Conservation (phyloP, 2,888 invertebrate species). For the Gerris lacustris region DNA sequence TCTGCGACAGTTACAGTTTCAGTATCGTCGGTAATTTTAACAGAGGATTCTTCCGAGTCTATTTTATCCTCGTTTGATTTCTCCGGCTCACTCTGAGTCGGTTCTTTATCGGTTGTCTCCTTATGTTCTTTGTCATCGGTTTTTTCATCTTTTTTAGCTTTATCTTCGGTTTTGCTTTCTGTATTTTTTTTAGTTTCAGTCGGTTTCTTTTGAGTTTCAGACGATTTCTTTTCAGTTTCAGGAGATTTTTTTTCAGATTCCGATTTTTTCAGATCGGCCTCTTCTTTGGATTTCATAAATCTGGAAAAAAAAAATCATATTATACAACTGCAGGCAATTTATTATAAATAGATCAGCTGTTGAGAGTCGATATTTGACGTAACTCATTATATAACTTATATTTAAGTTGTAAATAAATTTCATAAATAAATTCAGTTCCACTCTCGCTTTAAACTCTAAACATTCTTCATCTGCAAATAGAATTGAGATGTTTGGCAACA, state of each 20-base stretch:
- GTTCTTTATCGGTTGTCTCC: conserved; percentile 20
- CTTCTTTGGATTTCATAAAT: conserved; percentile 13
- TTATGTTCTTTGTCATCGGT: conserved; percentile 30
- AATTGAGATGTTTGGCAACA: too few relatives aligned
- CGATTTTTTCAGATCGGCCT: conserved; percentile 24
- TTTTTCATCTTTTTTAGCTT: conserved; percentile 22
- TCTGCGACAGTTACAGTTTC: neutral
- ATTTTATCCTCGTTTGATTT: conserved; percentile 16
- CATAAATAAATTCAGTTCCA: too few relatives aligned
- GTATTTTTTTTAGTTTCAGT: conserved; percentile 31
- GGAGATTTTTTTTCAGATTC: conserved; percentile 26
- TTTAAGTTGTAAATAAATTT: too few relatives aligned
- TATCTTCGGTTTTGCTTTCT: conserved; percentile 19
- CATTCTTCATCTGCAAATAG: too few relatives aligned
- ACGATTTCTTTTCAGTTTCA: conserved; percentile 24
- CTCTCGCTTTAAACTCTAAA: too few relatives aligned
- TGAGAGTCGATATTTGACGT: too few relatives aligned
- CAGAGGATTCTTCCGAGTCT: conserved; percentile 26
- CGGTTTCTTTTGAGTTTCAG: conserved; percentile 27
- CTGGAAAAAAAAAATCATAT: neutral
- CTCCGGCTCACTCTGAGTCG: conserved; percentile 29
- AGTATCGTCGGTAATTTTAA: conserved; percentile 27
- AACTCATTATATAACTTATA: too few relatives aligned
- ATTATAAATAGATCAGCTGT: too few relatives aligned
- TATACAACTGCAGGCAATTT: too few relatives aligned